Conservation (phyloP, 1,140 invertebrate species). For the Popillia japonica region DNA sequence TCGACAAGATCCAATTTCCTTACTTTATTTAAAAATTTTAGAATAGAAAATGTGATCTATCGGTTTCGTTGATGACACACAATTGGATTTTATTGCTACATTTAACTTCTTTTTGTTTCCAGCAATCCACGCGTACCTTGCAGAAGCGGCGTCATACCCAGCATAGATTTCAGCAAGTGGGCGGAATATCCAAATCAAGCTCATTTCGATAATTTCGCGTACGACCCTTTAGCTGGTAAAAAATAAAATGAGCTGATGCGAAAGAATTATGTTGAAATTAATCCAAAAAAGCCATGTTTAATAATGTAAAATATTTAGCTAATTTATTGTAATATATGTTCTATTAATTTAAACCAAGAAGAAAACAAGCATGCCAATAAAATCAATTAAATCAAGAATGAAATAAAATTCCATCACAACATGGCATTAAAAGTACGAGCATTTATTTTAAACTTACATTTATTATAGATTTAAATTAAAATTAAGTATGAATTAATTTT, state of each 20-base stretch:
- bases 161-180: conserved; percentile 89
- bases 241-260: conserved; percentile 51
- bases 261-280: neutral
- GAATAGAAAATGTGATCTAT: too few species aligned
- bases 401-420: neutral
- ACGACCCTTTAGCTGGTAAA: conserved; percentile 66
- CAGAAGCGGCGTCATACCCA: conserved; percentile 83
- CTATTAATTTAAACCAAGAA: neutral
- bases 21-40: too few species aligned
- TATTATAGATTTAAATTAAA: neutral
- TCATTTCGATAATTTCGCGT: conserved; percentile 71
- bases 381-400: neutral
- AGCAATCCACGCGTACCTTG: conserved; percentile 91
- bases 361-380: neutral
- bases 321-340: conserved; percentile 12
- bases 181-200: conserved; percentile 68
- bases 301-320: neutral
- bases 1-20: too few species aligned
- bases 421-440: neutral
- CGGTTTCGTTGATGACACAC: too few species aligned
- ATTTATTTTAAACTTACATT: conserved; percentile 1
- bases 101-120: conserved; percentile 59
- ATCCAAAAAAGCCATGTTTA: neutral
- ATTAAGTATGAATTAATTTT: neutral
- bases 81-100: too few species aligned